Conservation (phyloP, 2,888 invertebrate genomes). For the Selenia dentaria region DNA sequence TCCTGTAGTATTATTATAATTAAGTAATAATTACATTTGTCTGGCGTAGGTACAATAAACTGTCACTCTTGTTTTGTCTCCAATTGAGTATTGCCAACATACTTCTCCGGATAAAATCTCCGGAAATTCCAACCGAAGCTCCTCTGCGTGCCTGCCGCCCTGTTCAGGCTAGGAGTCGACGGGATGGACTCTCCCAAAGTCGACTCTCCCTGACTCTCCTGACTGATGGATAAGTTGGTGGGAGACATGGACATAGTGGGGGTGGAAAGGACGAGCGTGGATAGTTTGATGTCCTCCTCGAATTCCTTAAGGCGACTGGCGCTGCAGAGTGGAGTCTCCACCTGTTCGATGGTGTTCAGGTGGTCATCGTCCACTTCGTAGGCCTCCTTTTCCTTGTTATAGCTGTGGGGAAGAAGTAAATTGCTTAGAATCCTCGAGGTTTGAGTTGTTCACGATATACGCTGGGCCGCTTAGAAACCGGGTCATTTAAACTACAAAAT, state of each 20-base stretch:
- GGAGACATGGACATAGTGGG: constrained; percentile 52
- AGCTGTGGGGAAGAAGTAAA: constrained; percentile 51
- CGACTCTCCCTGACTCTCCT: constrained; percentile 48
- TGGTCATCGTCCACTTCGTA: constrained; percentile 86
- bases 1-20: too few species aligned
- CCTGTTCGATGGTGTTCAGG: constrained; percentile 87
- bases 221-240: constrained; percentile 51
- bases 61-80: not conserved
- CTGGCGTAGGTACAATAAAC: too few species aligned
- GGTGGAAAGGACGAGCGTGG: constrained; percentile 58
- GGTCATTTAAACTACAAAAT: too few species aligned
- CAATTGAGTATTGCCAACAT: constrained; percentile 22
- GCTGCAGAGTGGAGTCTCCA: constrained; percentile 91
- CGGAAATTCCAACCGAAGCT: constrained; percentile 72
- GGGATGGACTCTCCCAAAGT: constrained; percentile 50
- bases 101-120: constrained; percentile 56
- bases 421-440: too few species aligned
- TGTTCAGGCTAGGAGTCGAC: constrained; percentile 56
- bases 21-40: too few species aligned
- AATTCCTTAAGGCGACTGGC: constrained; percentile 86
- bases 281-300: constrained; percentile 63
- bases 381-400: constrained; percentile 81
- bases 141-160: constrained; percentile 56
- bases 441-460: too few species aligned
- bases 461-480: too few species aligned